Evolutionary conservation across 2,113 vertebrate species (phyloP), one percentile per base, ranked within the genome.

Genomic region (Plecturocebus donacophilus): DNA sequence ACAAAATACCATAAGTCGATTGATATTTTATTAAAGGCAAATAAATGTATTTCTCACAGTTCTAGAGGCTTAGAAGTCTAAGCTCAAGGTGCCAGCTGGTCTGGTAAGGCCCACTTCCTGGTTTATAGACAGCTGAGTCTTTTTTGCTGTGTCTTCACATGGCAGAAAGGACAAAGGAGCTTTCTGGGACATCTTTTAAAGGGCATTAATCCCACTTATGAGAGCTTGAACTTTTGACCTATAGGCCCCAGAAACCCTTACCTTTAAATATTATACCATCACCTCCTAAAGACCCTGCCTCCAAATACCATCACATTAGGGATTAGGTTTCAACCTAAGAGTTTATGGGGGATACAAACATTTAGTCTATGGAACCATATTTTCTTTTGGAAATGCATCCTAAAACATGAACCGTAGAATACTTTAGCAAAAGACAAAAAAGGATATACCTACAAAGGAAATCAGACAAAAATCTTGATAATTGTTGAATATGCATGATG

Each of bases 381-480:
- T 94, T 93, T 93, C 6, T 90, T 84, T 79, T 47, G 79, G 42
- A 90, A 92, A 85, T 89, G 25, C 27, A 20, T 77, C 64, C 9
- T 87, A 61, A 81, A 86, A 47, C 73, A 73, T 80, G 27, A 27
- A 76, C 12, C 76, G 6, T 11, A 58, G 30, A 68, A 61, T 81
- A 90, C 47, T 54, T 92, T 90, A 56, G 82, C 52, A n/a, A 47
- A 52, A 85, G 40, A 66, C 42, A 70, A 54, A 32, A 70, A 54
- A 32, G 3, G 3, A 85, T 32, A 14, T 68, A 35, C 12, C 16
- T 54, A 13, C 10, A n/a, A 42, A 13, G 23, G 12, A 77, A 96
- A 68, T 73, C 30, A 90, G 20, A 38, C 52, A 64, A 81, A 76
- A 92, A 45, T 95, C 61, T 95, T 77, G 35, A 38, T 96, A 49